phyloP scores from a whole-genome alignment of 2,888 invertebrate species.

The Chrysolina haemoptera region DNA sequence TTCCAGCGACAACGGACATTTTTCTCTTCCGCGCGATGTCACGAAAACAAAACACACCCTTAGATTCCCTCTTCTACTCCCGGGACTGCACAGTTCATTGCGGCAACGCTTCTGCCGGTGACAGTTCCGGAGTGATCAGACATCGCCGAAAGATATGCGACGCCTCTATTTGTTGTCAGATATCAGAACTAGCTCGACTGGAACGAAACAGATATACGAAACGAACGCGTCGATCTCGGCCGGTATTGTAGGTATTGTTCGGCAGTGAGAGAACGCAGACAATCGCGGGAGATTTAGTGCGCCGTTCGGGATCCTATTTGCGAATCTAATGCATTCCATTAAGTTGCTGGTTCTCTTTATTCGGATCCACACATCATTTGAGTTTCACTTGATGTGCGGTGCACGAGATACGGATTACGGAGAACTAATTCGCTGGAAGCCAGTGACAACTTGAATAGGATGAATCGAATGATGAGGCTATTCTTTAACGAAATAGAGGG shows the following conservation, averaged over 20 bases:
- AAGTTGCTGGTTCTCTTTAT: not conserved
- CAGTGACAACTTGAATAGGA: not conserved
- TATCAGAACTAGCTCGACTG: conserved; percentile 15
- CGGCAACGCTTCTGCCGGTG: conserved; percentile 18
- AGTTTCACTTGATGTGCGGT: not conserved
- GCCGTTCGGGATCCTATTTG: conserved; percentile 37
- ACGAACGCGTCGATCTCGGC: not conserved
- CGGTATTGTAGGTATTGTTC: conserved; percentile 13
- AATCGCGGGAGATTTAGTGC: conserved; percentile 38
- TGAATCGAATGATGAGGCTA: too few species aligned
- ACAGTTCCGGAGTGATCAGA: conserved; percentile 23
- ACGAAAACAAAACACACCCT: conserved; percentile 18
- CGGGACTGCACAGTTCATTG: conserved; percentile 25
- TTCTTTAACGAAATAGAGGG: too few species aligned
- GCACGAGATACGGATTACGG: not conserved
- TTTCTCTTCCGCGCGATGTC: conserved; percentile 14
- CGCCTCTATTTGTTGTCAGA: conserved; percentile 10
- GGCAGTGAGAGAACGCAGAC: conserved; percentile 30
- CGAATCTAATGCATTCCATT: conserved; percentile 37
- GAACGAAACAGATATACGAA: conserved; percentile 17
- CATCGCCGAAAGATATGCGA: conserved; percentile 3
- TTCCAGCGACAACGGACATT: conserved; percentile 3
- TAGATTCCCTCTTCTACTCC: not conserved
- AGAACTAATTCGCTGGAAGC: not conserved
- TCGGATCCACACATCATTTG: not conserved